Base-by-base conservation (phyloP, 2,797 vertebrate genomes). In the Ciconia nigra region DNA sequence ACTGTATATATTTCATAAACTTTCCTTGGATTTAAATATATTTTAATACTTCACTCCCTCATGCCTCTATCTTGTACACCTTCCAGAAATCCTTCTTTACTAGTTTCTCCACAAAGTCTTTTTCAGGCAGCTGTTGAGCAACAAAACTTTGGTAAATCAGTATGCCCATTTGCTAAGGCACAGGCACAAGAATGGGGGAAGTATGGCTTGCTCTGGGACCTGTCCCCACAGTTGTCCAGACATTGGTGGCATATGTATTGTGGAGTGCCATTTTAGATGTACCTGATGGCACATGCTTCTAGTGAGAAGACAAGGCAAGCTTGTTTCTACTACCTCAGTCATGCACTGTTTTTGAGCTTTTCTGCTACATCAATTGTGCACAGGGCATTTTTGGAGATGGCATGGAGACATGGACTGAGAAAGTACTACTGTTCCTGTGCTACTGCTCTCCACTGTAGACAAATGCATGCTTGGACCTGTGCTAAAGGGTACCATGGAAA, bases 11-110 rank as follows among this genome's bases (percentile, higher is more conserved):
- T 65, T 67, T 74, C 0, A 10, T 46, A n/a, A 69, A 21, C 0
- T 65, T 78, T 81, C 25, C 10, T 42, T 76, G 11, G 2, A 41
- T 51, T 93, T 52, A 71, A 73, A 46, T 63, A 10, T 25, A 31
- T 41, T 73, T 59, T 16, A 65, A 7, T 54, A 37, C 16, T 82
- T 83, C 5, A 7, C 0, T 25, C 12, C 18, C 6, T 80, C 0
- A 0, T 35, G 17, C 5, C n/a, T 85, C 70, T 52, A 9, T 31
- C 15, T 2, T 0, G 1, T n/a, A n/a, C 7, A 5, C 15, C 3
- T 86, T 58, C 28, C 18, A 69, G 61, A 72, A 76, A 55, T 15
- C 26, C 6, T 28, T 13, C 31, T 87, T 81, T 54, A 7, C 19
- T 59, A 33, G n/a, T 11, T 76, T 51, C 11, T 63, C 7, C 7